These are phyloP conservation scores for Poecilia picta DNA, from an alignment of 2,797 vertebrate species.

Conservation along the genomic window DNA sequence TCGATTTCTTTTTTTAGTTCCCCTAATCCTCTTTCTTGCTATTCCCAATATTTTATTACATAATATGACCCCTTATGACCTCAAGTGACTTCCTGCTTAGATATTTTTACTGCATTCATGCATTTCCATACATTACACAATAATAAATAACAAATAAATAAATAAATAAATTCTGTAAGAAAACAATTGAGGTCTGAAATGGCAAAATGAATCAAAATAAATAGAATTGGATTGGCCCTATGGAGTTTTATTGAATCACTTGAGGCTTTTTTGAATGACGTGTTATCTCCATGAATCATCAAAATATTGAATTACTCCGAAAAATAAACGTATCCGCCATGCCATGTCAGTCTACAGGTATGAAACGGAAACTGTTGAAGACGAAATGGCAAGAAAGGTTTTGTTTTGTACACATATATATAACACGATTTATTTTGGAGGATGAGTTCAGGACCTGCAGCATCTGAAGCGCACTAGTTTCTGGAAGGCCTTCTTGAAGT, in stretches of 20 bases:
- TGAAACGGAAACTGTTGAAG: not conserved
- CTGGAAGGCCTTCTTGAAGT: conserved; percentile 98
- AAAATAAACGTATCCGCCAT: not conserved
- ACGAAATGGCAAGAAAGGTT: not conserved
- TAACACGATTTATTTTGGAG: not conserved
- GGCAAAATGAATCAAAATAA: not conserved
- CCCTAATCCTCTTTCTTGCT: not conserved
- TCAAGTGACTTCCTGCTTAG: too few relatives aligned
- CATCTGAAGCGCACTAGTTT: conserved; percentile 93
- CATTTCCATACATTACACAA: not conserved
- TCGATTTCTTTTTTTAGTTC: not conserved
- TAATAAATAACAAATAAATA: not conserved
- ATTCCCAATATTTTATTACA: too few relatives aligned
- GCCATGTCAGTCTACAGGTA: not conserved
- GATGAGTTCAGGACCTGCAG: conserved; percentile 64
- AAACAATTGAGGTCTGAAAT: not conserved
- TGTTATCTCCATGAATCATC: not conserved
- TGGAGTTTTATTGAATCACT: not conserved
- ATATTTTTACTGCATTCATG: not conserved
- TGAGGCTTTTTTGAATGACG: not conserved
- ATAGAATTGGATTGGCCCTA: not conserved
- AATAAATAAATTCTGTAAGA: not conserved
- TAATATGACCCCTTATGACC: not conserved
- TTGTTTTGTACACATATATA: not conserved
- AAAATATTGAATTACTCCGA: not conserved